Conservation (phyloP, 2,113 vertebrate genomes). For the Hippoglossus stenolepis region DNA sequence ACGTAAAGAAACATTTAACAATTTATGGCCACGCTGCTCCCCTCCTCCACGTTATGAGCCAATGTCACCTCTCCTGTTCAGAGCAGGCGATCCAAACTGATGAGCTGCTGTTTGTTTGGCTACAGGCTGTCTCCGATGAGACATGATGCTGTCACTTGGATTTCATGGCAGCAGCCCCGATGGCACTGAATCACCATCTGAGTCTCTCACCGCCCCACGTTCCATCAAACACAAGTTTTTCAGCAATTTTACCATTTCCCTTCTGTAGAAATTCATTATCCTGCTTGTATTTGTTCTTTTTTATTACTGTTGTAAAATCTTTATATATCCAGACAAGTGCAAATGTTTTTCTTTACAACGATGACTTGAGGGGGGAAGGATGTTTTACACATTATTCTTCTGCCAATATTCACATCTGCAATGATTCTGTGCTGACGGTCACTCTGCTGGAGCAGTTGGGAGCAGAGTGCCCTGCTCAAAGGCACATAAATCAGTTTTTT, state of each 20-base stretch:
- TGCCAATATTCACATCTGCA: slow-evolving; percentile 5
- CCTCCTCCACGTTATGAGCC: slow-evolving; percentile 28
- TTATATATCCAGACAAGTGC: neutral
- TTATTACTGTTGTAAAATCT: slow-evolving; percentile 10
- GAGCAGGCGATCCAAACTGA: slow-evolving; percentile 16
- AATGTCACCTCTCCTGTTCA: slow-evolving; percentile 48
- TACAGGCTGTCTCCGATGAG: slow-evolving; percentile 48
- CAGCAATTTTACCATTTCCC: neutral
- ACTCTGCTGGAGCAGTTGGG: neutral
- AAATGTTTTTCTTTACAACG: slow-evolving; percentile 7
- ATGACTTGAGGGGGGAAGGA: neutral
- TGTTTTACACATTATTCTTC: slow-evolving; percentile 1
- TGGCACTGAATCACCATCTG: slow-evolving; percentile 53
- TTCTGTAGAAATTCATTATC: neutral
- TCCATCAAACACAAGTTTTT: slow-evolving; percentile 8
- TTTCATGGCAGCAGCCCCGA: slow-evolving; percentile 36
- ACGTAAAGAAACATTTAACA: slow-evolving; percentile 18
- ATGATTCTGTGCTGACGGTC: neutral
- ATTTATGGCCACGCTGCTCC: slow-evolving; percentile 17
- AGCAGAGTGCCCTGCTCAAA: slow-evolving; percentile 14
- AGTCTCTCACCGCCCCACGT: slow-evolving; percentile 29
- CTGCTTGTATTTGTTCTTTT: slow-evolving; percentile 7
- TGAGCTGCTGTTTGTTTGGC: slow-evolving; percentile 60
- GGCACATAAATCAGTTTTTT: neutral
- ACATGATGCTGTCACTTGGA: slow-evolving; percentile 50